These are phyloP conservation scores for Cerastis rubricosa DNA, from an alignment of 2,888 invertebrate genomes.

Conservation along the genomic window DNA sequence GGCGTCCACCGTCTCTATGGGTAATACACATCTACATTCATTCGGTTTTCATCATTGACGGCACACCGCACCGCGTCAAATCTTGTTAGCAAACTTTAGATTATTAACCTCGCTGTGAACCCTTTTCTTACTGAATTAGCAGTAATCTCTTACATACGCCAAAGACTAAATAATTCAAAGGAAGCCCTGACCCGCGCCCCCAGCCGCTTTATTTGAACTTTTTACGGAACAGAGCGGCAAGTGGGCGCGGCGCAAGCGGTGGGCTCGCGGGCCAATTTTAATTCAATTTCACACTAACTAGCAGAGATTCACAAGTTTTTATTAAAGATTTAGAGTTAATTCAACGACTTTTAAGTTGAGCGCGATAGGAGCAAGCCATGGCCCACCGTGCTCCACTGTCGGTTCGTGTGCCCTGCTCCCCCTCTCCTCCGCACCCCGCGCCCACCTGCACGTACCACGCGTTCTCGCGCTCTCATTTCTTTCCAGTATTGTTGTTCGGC, in stretches of 20 bases:
- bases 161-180: constrained; percentile 67
- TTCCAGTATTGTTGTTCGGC: constrained; percentile 59
- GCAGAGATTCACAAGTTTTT: constrained; percentile 71
- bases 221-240: constrained; percentile 45
- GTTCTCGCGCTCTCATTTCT: constrained; percentile 48
- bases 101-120: constrained; percentile 62
- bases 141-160: constrained; percentile 58
- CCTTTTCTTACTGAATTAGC: constrained; percentile 64
- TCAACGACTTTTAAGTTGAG: constrained; percentile 51
- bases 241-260: not conserved
- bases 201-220: constrained; percentile 52
- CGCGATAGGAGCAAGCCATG: constrained; percentile 26
- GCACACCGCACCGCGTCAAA: constrained; percentile 15
- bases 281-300: constrained; percentile 77
- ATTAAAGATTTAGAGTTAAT: constrained; percentile 70
- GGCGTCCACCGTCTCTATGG: not conserved
- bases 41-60: not conserved
- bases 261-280: constrained; percentile 66
- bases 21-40: not conserved
- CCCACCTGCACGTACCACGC: constrained; percentile 47
- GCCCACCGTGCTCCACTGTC: too few species aligned
- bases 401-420: too few species aligned
- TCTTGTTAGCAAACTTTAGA: constrained; percentile 66
- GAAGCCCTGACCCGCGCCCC: not conserved
- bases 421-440: not conserved